Evolutionary conservation across 2,888 invertebrate species (phyloP).

Genomic region (Embidobia sp.): DNA sequence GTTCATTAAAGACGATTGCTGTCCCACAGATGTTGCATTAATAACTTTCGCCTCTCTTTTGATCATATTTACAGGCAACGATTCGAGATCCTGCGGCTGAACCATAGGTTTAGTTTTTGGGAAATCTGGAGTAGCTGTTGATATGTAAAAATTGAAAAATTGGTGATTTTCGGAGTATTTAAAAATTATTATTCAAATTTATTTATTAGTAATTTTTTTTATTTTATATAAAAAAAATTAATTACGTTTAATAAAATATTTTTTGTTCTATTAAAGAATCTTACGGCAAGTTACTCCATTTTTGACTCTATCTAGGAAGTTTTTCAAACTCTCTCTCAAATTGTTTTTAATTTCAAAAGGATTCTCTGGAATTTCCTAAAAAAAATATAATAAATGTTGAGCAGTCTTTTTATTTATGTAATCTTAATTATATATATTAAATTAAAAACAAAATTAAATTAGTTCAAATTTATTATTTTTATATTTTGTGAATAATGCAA

Average conservation of each 20-base stretch:
- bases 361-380: conserved; percentile 36
- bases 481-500: too few species aligned
- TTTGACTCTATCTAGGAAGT: conserved; percentile 70
- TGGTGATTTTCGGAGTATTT: too few species aligned
- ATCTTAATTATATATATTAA: too few species aligned
- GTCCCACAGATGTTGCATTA: background rate
- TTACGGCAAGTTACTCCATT: conserved; percentile 43
- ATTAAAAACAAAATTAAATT: too few species aligned
- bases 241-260: conserved; percentile 15
- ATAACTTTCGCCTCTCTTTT: conserved; percentile 3
- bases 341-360: conserved; percentile 62
- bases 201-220: background rate
- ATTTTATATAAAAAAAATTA: conserved; percentile 1
- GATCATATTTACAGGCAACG: conserved; percentile 3
- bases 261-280: conserved; percentile 3
- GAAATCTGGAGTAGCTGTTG: conserved; percentile 59
- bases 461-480: too few species aligned
- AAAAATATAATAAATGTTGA: background rate
- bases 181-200: too few species aligned
- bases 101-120: conserved; percentile 53
- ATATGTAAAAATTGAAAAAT: too few species aligned
- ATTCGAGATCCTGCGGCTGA: background rate
- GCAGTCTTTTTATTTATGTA: background rate
- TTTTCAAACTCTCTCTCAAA: conserved; percentile 68
- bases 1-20: background rate